Base-by-base conservation (phyloP, 1,140 invertebrate genomes). In the Colletes gigas region DNA sequence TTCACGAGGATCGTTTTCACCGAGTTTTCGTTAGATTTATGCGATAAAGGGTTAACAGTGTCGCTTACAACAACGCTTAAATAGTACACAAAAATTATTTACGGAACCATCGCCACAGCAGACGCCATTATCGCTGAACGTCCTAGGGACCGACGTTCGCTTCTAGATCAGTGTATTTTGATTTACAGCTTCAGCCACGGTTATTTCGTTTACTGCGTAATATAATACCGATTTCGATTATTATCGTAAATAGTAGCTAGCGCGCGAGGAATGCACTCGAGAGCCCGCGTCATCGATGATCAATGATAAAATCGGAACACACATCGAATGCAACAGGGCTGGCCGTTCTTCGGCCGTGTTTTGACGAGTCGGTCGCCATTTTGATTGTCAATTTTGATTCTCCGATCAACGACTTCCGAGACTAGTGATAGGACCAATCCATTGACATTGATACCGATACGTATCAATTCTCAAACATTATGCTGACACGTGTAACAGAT, bases 121-220 rank as follows among this genome's bases (percentile, higher is more conserved):
- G 63, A 60, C 70, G 65, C 19, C 60, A 62, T 30, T 39, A 8
- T 2, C 12, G 10, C n/a, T 3, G 39, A 57, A 19, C 55, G 55
- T 60, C 17, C 50, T 39, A 57, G 66, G n/a, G 59, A 41, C 30
- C 39, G 67, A 76, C 60, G 62, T 44, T 62, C 60, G 39, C 54
- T 39, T 63, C 63, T 85, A 66, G 15, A 69, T 83, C 52, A 68
- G 68, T 78, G 62, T 63, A 83, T 87, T 85, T 90, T 89, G 83
- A 89, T 88, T 89, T 69, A 68, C 47, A 87, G 85, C 84, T 89
- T 80, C 81, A 86, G 82, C 83, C 82, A 86, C 62, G 77, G 82
- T 78, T 85, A 72, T 70, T 78, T 63, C 57, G 63, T 71, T 73
- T 78, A 74, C 50, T 72, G 79, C 68, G 63, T 59, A 69, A 78